Evolutionary conservation across 2,888 invertebrate species (phyloP), one percentile per base, ranked within the genome.

Genomic region (Platycheirus rosarum): DNA sequence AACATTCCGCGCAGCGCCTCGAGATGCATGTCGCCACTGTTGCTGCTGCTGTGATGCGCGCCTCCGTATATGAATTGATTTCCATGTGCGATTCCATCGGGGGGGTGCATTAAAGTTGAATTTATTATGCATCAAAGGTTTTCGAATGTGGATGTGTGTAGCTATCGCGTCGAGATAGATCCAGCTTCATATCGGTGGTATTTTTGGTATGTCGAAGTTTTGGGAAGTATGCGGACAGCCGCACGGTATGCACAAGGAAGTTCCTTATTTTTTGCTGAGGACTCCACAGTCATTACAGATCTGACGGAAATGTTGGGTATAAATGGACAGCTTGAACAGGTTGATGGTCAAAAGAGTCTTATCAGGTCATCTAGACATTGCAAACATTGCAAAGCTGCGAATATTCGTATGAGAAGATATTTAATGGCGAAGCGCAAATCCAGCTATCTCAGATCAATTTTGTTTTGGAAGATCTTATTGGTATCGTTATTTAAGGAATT

Each of bases 1-100:
- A 49, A 42, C 71, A 82, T 82, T 82, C 71, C 71, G 68, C 57
- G 32, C 53, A 75, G 37, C 60, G 66, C 82, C 76, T 40, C 53
- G 20, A 77, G 82, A 68, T 71, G 55, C 26, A 76, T 71, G 82
- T 82, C 76, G 82, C 76, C 76, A 73, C 76, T 57, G 68, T 82
- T 71, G 53, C 42, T 65, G 49, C 23, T 60, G 70, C 63, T 74
- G 69, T 57, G 69, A 63, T 75, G 74, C 69, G 63, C 48, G 48
- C 73, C 66, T 46, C 49, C 37, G 44, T 53, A 48, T 73, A 53
- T 63, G 77, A 77, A 76, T 77, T 76, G 76, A 82, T 77, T 82
- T 82, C 82, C 76, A 76, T 76, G 71, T 42, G 62, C 71, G 71
- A 82, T 73, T 82, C 57, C 71, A 62, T 42, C 40, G 42, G 75